A percentile compares a stretch with the other conserved stretches of the same genome.
Evolutionary conservation across 1,140 invertebrate genomes (phyloP).

Genomic region (Drosophila parabipectinata): DNA sequence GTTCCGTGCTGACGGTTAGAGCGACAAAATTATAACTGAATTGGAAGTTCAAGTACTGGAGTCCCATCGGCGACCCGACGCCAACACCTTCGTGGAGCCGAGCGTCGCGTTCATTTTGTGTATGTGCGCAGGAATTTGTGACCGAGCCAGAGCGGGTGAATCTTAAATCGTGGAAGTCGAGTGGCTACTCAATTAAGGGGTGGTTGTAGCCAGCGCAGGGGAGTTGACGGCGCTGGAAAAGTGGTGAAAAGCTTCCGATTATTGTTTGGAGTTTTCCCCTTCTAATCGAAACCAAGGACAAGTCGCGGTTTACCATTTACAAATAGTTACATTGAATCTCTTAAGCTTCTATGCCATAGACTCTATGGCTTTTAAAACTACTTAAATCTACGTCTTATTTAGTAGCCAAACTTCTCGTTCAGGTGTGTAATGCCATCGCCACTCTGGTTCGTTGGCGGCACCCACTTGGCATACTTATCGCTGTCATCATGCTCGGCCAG

Average conservation of each 20-base stretch:
- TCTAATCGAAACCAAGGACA: neutral
- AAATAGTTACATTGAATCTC: slow-evolving; percentile 34
- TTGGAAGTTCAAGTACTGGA: slow-evolving; percentile 81
- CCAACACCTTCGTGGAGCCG: slow-evolving; percentile 24
- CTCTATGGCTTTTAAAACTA: slow-evolving; percentile 9
- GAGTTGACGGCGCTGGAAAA: slow-evolving; percentile 31
- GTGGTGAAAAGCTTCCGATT: slow-evolving; percentile 40
- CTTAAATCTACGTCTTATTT: slow-evolving; percentile 21
- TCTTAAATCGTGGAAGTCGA: slow-evolving; percentile 44
- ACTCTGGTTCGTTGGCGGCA: slow-evolving; percentile 90
- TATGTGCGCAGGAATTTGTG: slow-evolving; percentile 68
- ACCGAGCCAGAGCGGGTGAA: slow-evolving; percentile 24
- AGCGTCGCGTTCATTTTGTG: slow-evolving; percentile 63
- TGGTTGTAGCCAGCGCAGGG: slow-evolving; percentile 24
- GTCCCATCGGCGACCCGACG: slow-evolving; percentile 64
- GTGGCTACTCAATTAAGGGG: slow-evolving; percentile 35
- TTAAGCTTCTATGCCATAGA: slow-evolving; percentile 14
- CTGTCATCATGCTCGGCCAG: slow-evolving; percentile 85
- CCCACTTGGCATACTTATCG: slow-evolving; percentile 90
- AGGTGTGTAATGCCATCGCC: slow-evolving; percentile 92
- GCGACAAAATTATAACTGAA: slow-evolving; percentile 79
- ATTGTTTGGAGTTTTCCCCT: slow-evolving; percentile 2
- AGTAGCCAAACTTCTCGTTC: slow-evolving; percentile 94
- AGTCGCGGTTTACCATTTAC: slow-evolving; percentile 28
- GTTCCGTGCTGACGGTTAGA: slow-evolving; percentile 72